phyloP scores from a whole-genome alignment of 2,797 vertebrate genomes.

The Jordanella pulchra region DNA sequence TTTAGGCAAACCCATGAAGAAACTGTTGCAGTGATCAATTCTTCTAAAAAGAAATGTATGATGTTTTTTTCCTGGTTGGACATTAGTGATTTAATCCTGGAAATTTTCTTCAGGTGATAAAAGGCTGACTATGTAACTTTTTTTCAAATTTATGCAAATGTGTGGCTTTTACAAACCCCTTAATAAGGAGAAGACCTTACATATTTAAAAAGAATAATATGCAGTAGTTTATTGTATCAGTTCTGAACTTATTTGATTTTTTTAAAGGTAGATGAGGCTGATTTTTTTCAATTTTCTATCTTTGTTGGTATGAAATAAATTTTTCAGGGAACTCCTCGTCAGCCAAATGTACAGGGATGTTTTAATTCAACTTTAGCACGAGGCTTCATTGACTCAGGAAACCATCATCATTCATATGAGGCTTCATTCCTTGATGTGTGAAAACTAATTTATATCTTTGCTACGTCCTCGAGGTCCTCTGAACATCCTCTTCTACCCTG shows the following conservation, averaged over 20 bases:
- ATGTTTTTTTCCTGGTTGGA: too few species aligned
- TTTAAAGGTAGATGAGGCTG: background rate
- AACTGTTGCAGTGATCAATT: too few species aligned
- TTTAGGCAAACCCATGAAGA: too few species aligned
- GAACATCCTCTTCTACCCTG: slow-evolving; percentile 26
- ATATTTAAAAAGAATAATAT: background rate
- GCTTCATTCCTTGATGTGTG: background rate
- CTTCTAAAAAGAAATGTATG: too few species aligned
- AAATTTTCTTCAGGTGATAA: too few species aligned
- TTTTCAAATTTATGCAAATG: too few species aligned
- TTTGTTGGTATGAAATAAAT: background rate
- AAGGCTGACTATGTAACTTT: too few species aligned
- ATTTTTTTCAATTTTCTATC: background rate
- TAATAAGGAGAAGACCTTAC: background rate
- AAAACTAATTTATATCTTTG: slow-evolving; percentile 33
- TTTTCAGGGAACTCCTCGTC: background rate
- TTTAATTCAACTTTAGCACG: background rate
- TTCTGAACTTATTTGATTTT: background rate
- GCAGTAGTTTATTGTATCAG: background rate
- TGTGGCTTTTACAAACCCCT: too few species aligned
- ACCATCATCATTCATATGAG: background rate
- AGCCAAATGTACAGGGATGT: background rate
- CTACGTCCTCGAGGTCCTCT: slow-evolving; percentile 20
- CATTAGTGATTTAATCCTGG: too few species aligned
- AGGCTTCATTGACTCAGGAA: slow-evolving; percentile 6